A percentile compares a stretch with the other conserved stretches of the same genome.
phyloP scores from a whole-genome alignment of 2,888 invertebrate genomes.

The Drosophila kanekoi region DNA sequence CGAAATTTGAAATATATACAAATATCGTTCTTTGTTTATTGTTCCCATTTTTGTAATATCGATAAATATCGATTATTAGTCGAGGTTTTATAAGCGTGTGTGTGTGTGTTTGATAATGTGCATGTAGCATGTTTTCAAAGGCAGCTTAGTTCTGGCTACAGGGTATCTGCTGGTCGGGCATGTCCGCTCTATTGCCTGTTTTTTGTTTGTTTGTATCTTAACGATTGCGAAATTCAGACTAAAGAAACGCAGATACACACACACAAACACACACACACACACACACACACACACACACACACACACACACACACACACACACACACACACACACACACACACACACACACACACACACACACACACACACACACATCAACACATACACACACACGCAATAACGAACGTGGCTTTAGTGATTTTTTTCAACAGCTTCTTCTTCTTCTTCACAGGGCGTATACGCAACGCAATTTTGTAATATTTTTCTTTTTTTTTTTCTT shows the following conservation, averaged over 20 bases:
- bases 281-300: slow-evolving; percentile 13
- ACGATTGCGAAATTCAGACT: slow-evolving; percentile 52
- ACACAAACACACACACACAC: slow-evolving; percentile 15
- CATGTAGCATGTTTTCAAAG: too few species aligned
- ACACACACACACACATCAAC: slow-evolving; percentile 33
- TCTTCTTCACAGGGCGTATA: slow-evolving; percentile 44
- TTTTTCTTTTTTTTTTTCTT: too few species aligned
- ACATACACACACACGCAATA: slow-evolving; percentile 16
- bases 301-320: slow-evolving; percentile 18
- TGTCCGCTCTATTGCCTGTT: not conserved
- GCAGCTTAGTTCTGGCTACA: not conserved
- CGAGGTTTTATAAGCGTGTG: too few species aligned
- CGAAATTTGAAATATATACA: too few species aligned
- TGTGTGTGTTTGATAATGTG: too few species aligned
- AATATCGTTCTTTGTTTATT: too few species aligned
- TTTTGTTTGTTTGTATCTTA: slow-evolving; percentile 17
- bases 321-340: slow-evolving; percentile 32
- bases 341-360: slow-evolving; percentile 34
- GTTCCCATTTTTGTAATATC: too few species aligned
- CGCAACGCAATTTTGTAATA: slow-evolving; percentile 49
- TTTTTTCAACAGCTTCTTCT: slow-evolving; percentile 8
- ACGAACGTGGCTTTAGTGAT: slow-evolving; percentile 15
- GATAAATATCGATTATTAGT: too few species aligned
- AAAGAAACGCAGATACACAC: slow-evolving; percentile 36
- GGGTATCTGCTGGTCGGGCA: slow-evolving; percentile 3